Base-by-base conservation (phyloP, 2,113 vertebrate species). In the Salvelinus alpinus region DNA sequence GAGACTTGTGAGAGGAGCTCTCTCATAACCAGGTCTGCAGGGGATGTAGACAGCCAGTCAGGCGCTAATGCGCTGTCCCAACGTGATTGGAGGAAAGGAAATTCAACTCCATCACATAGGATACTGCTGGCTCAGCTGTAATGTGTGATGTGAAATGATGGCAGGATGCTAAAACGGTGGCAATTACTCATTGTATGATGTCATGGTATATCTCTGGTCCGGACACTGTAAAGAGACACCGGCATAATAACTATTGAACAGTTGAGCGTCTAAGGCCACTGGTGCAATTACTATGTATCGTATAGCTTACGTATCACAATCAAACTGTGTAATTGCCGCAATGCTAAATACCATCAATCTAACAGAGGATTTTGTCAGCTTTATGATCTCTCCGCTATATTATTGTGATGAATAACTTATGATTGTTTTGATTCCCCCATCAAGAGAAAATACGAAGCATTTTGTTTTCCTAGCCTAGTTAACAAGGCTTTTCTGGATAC, bases 331-430 rank as follows among this genome's bases (percentile, higher is more conserved):
- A 74, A 80, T 64, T 75, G 78, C 22, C 47, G 16, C 14, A 18
- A n/a, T 64, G 66, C 73, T 66, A 38, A 80, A 69, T 70, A 54
- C 38, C 72, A 81, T 80, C 48, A 78, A 75, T 82, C n/a, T 54
- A 9, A 73, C 70, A 48, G 7, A 72, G n/a, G 51, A 47, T 82
- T 84, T 84, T 85, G 74, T 82, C 69, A 74, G 64, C 80, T 80
- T 84, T 80, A 81, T 75, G 69, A 76, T 76, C 70, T 66, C 79
- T 14, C 66, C 25, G 82, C 70, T 62, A 60, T 57, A 47, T 68
- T 71, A 83, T 81, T 82, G 72, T 80, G 75, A 85, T 87, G 70
- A 86, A 90, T 88, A 89, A 88, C 84, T 80, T 78, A 88, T 85
- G 81, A 88, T 70, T 78, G 74, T 87, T 85, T 88, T 84, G 68